These are phyloP conservation scores for Procambarus virginalis DNA, from an alignment of 1,140 invertebrate species.

Conservation along the genomic window DNA sequence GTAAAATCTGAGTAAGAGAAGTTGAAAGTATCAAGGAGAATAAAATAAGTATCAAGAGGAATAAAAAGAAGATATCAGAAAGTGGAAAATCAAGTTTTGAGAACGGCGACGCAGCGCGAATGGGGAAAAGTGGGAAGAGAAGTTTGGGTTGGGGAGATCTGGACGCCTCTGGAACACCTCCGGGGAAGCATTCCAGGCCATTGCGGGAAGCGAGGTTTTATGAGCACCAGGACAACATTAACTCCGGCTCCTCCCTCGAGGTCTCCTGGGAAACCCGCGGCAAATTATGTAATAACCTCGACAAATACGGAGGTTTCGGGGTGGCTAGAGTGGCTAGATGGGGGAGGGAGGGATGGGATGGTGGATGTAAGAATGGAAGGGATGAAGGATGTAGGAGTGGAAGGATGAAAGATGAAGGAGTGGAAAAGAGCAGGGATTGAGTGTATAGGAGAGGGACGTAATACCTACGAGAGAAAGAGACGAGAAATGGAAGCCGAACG, in stretches of 20 bases:
- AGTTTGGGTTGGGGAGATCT: neutral
- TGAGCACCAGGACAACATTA: conserved; percentile 15
- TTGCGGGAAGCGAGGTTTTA: conserved; percentile 37
- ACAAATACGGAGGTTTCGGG: conserved; percentile 31
- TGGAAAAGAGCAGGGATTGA: too few species aligned
- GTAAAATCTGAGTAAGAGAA: too few species aligned
- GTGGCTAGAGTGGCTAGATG: neutral
- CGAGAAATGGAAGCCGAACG: neutral
- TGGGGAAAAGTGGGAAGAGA: neutral
- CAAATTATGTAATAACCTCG: conserved; percentile 41
- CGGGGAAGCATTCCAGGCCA: conserved; percentile 12
- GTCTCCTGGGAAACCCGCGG: conserved; percentile 1
- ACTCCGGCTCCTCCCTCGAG: neutral
- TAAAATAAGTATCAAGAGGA: too few species aligned
- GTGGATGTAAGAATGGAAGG: neutral
- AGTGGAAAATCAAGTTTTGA: too few species aligned
- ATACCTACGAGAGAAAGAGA: too few species aligned
- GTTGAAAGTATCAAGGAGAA: too few species aligned
- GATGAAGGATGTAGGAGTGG: neutral
- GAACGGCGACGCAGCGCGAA: too few species aligned
- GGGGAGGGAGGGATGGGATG: neutral
- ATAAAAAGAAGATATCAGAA: too few species aligned
- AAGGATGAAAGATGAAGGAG: too few species aligned
- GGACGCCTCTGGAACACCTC: neutral
- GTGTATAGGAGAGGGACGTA: too few species aligned